phyloP scores from a whole-genome alignment of 2,113 vertebrate genomes.

The Alligator sinensis region DNA sequence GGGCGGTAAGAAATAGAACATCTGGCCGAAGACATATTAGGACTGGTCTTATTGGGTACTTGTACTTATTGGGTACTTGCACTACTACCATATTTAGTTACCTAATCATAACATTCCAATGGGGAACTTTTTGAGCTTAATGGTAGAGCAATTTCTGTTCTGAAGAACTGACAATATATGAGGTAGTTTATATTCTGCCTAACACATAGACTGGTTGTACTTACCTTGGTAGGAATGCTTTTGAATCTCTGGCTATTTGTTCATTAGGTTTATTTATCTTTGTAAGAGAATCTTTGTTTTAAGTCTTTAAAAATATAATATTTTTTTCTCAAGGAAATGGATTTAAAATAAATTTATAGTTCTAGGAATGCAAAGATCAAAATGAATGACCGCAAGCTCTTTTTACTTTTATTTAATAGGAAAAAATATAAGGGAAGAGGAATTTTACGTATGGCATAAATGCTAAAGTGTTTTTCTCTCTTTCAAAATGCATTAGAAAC shows the following conservation, averaged over 20 bases:
- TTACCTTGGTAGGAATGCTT: neutral
- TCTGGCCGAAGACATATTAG: neutral
- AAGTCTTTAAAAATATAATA: neutral
- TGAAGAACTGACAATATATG: neutral
- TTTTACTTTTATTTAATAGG: slow-evolving; percentile 65
- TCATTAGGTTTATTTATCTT: slow-evolving; percentile 16
- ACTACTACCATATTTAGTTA: neutral
- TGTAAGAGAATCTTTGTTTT: slow-evolving; percentile 13
- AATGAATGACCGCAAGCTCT: neutral
- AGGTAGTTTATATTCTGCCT: neutral
- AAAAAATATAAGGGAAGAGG: slow-evolving; percentile 42
- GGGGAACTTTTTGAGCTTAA: neutral
- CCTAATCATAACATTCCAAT: neutral
- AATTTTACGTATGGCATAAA: slow-evolving; percentile 9
- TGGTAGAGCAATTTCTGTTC: neutral
- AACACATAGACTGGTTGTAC: neutral
- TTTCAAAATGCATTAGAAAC: slow-evolving; percentile 51
- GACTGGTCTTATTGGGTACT: neutral
- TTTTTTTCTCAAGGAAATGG: slow-evolving; percentile 54
- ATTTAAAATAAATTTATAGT: slow-evolving; percentile 56
- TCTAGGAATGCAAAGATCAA: slow-evolving; percentile 17
- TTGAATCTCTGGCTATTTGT: neutral
- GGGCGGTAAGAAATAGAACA: neutral
- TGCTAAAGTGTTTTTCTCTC: slow-evolving; percentile 38
- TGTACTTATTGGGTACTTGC: neutral